A percentile compares a stretch with the other conserved stretches of the same genome.
Conservation (phyloP, 2,797 vertebrate genomes). For the Peromyscus nudipes region DNA sequence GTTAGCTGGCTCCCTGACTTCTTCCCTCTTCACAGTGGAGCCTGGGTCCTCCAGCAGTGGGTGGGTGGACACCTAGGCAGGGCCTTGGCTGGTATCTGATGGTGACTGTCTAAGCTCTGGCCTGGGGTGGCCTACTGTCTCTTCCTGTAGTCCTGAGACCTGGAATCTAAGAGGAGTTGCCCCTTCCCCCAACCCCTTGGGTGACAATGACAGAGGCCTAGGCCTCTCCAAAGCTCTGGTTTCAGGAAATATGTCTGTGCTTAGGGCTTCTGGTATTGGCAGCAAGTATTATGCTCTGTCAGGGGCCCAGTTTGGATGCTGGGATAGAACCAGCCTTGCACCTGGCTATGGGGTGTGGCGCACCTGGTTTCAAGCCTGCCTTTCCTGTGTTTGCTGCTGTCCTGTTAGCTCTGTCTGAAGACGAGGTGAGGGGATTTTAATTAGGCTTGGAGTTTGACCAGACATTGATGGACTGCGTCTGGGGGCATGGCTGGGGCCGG, state of each 20-base stretch:
- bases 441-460: no score
- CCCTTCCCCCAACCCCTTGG: neutral
- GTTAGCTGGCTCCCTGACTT: no score
- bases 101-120: no score
- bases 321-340: fast-evolving
- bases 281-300: neutral
- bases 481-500: neutral
- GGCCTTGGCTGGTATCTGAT: neutral
- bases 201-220: slow-evolving; percentile 4
- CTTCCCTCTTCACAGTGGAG: neutral
- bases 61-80: fast-evolving
- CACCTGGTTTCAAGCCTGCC: fast-evolving
- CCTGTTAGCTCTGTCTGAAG: no score
- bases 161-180: neutral
- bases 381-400: no score
- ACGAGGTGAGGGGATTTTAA: neutral
- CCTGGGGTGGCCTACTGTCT: neutral
- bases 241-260: slow-evolving; percentile 75
- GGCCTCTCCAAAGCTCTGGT: slow-evolving; percentile 48
- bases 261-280: neutral
- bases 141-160: neutral
- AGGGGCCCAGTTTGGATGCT: neutral
- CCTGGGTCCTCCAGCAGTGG: neutral
- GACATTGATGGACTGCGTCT: neutral
- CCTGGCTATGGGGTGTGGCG: neutral